Base-by-base conservation (phyloP, 2,888 invertebrate genomes). In the Cheilosia scutellata region DNA sequence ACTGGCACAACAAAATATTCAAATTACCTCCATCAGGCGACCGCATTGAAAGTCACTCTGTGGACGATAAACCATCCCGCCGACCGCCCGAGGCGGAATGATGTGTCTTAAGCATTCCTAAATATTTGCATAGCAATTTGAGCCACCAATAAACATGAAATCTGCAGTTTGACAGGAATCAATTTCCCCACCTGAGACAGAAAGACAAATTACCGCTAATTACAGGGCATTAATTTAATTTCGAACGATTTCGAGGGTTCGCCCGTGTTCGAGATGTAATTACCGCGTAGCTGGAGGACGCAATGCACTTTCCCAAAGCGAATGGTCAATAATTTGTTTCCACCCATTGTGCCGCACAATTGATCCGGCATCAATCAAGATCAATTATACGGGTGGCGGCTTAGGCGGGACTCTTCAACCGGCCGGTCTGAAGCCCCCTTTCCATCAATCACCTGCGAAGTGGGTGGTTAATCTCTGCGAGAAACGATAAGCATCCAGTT, bases 201-300 rank as follows among this genome's bases (percentile, higher is more conserved):
- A 49, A n/a, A 53, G 47, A 40, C 62, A 77, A 86, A 86, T 86
- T 68, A 82, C 82, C 86, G 82, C 86, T 86, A 86, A 86, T 82
- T 72, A 86, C 86, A 77, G 82, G 82, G 86, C 66, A 86, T 86
- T 76, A 76, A 82, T 78, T 82, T 86, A 86, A 86, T 86, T 86
- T 72, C 72, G 51, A 86, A 57, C 82, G 62, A 76, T 86, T 86
- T 82, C 33, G 66, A 72, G 66, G 74, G 76, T 68, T 72, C 82
- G 72, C 71, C 60, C 60, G 42, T 55, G 65, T 27, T 27, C 40
- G 71, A 70, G 76, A 71, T 77, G 76, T 82, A 86, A 82, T 86
- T 82, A 86, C 51, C 76, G 82, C 86, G 84, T 84, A 84, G 75
- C 80, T 70, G 75, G 84, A 66, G 84, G 80, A 84, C 63, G 57